Conservation (phyloP, 1,140 invertebrate species). For the Drosophila ercepeae region DNA sequence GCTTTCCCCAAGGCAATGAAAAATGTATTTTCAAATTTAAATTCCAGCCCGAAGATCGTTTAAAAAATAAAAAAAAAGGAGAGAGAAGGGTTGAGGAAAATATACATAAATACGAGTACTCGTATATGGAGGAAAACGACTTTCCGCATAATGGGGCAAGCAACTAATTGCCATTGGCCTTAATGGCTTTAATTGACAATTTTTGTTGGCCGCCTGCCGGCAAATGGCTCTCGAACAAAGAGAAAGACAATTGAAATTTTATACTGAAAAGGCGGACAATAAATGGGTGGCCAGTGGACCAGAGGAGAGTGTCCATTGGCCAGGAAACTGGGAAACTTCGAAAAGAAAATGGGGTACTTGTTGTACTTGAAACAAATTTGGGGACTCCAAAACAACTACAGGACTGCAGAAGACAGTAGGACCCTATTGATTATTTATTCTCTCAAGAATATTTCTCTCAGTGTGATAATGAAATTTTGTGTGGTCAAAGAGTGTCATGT, state of each 20-base stretch:
- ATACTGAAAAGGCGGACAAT: conserved; percentile 34
- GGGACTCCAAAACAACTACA: not conserved
- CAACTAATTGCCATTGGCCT: conserved; percentile 61
- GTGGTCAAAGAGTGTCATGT: conserved; percentile 38
- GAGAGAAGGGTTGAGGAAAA: not conserved
- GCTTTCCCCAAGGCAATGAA: not conserved
- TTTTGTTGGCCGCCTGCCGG: conserved; percentile 32
- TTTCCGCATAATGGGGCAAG: conserved; percentile 39
- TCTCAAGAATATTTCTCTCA: not conserved
- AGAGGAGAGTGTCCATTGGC: not conserved
- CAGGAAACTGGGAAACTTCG: not conserved
- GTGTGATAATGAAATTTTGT: conserved; percentile 23
- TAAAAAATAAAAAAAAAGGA: conserved; percentile 2
- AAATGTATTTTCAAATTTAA: conserved; percentile 17
- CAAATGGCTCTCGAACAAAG: conserved; percentile 18
- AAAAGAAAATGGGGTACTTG: not conserved
- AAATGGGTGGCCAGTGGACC: conserved; percentile 7
- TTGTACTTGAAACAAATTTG: not conserved
- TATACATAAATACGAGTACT: conserved; percentile 16
- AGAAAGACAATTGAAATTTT: conserved; percentile 27
- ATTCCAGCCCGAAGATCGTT: conserved; percentile 14
- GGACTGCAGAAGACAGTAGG: too few relatives aligned
- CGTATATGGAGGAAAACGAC: conserved; percentile 37
- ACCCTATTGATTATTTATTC: too few relatives aligned
- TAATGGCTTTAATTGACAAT: conserved; percentile 70